phyloP scores from a whole-genome alignment of 2,113 vertebrate genomes.

The Lamprotornis superbus region DNA sequence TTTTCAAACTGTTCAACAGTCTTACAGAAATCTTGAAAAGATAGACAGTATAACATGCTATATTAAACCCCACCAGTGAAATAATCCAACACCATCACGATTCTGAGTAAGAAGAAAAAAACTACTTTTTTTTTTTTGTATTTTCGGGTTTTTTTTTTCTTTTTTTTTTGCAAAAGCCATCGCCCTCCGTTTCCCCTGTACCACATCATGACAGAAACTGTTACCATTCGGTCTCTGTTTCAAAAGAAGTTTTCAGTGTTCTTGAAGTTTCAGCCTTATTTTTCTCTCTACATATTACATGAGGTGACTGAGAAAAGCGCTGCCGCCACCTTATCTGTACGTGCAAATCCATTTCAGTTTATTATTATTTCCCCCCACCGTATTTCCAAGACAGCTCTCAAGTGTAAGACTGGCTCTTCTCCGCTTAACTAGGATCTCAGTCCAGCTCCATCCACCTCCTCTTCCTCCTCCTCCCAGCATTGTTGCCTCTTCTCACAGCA shows the following conservation, averaged over 20 bases:
- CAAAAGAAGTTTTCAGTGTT: slow-evolving; percentile 70
- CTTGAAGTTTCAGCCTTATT: slow-evolving; percentile 78
- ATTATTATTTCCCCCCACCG: slow-evolving; percentile 48
- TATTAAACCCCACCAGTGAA: slow-evolving; percentile 90
- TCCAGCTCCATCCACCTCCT: slow-evolving; percentile 35
- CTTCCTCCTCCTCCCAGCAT: not conserved
- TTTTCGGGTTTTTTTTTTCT: slow-evolving; percentile 29
- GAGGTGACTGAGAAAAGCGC: slow-evolving; percentile 72
- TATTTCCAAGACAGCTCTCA: slow-evolving; percentile 37
- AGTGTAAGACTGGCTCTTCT: slow-evolving; percentile 39
- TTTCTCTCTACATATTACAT: slow-evolving; percentile 68
- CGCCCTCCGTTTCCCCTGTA: slow-evolving; percentile 73
- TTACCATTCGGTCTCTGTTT: slow-evolving; percentile 59
- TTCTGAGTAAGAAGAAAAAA: slow-evolving; percentile 87
- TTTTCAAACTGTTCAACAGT: slow-evolving; percentile 90
- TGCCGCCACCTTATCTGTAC: slow-evolving; percentile 65
- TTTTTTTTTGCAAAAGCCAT: slow-evolving; percentile 63
- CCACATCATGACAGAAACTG: slow-evolving; percentile 83
- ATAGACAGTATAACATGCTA: slow-evolving; percentile 95
- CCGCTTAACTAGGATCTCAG: slow-evolving; percentile 43
- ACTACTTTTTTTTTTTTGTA: slow-evolving; percentile 49
- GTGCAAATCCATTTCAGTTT: slow-evolving; percentile 91
- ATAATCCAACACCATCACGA: slow-evolving; percentile 89
- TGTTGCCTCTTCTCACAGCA: not conserved
- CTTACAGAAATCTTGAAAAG: slow-evolving; percentile 94